Percentiles rank a stretch among this genome's conserved stretches.
These are phyloP conservation scores for Operophtera brumata DNA, from an alignment of 2,888 invertebrate species.

Conservation along the genomic window DNA sequence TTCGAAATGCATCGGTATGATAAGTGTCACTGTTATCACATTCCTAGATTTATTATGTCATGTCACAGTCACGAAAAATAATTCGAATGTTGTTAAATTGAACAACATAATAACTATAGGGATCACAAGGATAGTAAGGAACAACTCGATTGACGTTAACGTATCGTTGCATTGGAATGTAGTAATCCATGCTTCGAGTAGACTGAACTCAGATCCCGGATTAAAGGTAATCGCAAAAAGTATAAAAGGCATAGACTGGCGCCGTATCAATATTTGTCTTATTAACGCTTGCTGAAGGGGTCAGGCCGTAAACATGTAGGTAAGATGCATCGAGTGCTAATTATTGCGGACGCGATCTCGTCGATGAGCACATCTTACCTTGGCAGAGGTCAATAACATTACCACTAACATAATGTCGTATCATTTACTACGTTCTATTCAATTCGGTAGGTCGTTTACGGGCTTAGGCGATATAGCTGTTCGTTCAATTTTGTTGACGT, in stretches of 20 bases:
- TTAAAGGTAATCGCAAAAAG: slow-evolving; percentile 34
- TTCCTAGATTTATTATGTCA: too few species aligned
- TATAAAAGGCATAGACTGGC: slow-evolving; percentile 38
- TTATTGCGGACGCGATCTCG: slow-evolving; percentile 49
- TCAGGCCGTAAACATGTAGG: slow-evolving; percentile 37
- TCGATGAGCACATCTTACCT: slow-evolving; percentile 63
- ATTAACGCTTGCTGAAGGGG: slow-evolving; percentile 42
- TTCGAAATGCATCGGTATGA: too few species aligned
- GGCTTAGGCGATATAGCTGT: slow-evolving; percentile 36
- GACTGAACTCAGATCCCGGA: slow-evolving; percentile 36
- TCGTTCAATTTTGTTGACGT: slow-evolving; percentile 46
- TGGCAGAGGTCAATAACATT: slow-evolving; percentile 59
- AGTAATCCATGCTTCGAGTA: slow-evolving; percentile 14
- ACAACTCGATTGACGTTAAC: not conserved
- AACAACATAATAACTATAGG: not conserved
- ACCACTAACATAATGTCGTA: slow-evolving; percentile 43
- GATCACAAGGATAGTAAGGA: not conserved
- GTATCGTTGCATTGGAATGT: slow-evolving; percentile 4
- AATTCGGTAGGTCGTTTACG: slow-evolving; percentile 21
- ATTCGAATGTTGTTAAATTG: too few species aligned
- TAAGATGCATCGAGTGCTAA: slow-evolving; percentile 56
- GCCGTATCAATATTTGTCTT: slow-evolving; percentile 41
- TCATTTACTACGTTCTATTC: slow-evolving; percentile 21
- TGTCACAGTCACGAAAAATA: too few species aligned
- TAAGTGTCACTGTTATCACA: too few species aligned